Base-by-base conservation (phyloP, 1,140 invertebrate genomes). In the Lordiphosa mommai region DNA sequence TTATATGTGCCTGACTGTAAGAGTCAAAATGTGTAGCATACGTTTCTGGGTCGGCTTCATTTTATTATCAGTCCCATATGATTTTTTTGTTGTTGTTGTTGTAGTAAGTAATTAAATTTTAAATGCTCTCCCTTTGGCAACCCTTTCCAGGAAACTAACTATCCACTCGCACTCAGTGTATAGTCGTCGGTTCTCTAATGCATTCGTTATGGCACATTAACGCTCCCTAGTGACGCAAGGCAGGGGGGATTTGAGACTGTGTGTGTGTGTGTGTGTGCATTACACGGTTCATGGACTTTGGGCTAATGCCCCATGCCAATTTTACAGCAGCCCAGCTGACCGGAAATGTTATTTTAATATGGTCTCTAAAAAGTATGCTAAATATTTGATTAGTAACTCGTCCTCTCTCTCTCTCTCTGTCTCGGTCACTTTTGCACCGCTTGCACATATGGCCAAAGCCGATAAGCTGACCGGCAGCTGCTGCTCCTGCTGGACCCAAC, bases 291-390 rank as follows among this genome's bases (percentile, higher is more conserved):
- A 63, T 51, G 56, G 33, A 66, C 41, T 38, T 23, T 48, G 34
- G 69, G 69, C 69, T 72, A 67, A 61, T 67, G 69, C 38, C 50
- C 69, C 41, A 40, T 27, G 17, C 50, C 41, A 40, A 9, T 3
- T 3, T 13, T 20, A 16, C 12, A 14, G 59, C 27, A 34, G 76
- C 47, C 76, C 68, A 77, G 77, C 77, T 82, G 77, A 84, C 77
- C 77, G 77, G 77, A 82, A 82, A 84, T 82, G 77, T 76, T 82
- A 82, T 82, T 82, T 82, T 82, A 84, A 82, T 84, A 82, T 72
- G 63, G 57, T 74, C 72, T 60, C 63, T 68, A 76, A 72, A 82
- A 82, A 82, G 77, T 82, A 82, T 82, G 77, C 77, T 82, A 84
- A 82, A 82, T 82, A 82, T 82, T 82, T 82, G 77, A 82, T 82